Evolutionary conservation across 2,888 invertebrate genomes (phyloP).

Genomic region (Gari tellinella): DNA sequence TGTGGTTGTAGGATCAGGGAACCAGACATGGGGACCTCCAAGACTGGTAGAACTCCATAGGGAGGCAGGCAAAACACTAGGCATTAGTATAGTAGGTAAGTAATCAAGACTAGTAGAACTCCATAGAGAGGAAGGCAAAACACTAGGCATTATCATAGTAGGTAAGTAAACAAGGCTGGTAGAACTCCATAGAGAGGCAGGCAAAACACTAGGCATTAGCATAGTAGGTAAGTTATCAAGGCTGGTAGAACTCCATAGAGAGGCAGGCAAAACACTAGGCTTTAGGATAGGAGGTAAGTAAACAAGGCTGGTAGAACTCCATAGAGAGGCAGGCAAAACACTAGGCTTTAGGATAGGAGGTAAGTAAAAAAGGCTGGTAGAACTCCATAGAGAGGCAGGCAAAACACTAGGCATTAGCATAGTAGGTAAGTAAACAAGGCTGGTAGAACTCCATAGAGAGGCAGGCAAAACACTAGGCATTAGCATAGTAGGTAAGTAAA

Average conservation of each 20-base stretch:
- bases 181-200: conserved; percentile 85
- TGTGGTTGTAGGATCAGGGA: conserved; percentile 66
- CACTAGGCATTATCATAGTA: conserved; percentile 98
- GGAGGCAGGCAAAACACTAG: conserved; percentile 92
- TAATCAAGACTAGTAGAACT: conserved; percentile 90
- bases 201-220: conserved; percentile 96
- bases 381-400: too few species aligned
- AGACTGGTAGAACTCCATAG: conserved; percentile 90
- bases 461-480: conserved; percentile 95
- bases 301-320: too few species aligned
- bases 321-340: too few species aligned
- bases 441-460: conserved; percentile 90
- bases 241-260: neutral
- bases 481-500: conserved; percentile 96
- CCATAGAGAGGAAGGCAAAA: conserved; percentile 90
- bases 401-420: too few species aligned
- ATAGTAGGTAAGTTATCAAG: conserved; percentile 93
- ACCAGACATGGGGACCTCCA: conserved; percentile 91
- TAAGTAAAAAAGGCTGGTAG: too few species aligned
- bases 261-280: too few species aligned
- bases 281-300: too few species aligned
- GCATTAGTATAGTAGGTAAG: conserved; percentile 98
- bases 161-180: conserved; percentile 85
- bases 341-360: too few species aligned
- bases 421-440: too few species aligned